phyloP scores from a whole-genome alignment of 2,797 vertebrate genomes.

The Brachyalestes nurse region DNA sequence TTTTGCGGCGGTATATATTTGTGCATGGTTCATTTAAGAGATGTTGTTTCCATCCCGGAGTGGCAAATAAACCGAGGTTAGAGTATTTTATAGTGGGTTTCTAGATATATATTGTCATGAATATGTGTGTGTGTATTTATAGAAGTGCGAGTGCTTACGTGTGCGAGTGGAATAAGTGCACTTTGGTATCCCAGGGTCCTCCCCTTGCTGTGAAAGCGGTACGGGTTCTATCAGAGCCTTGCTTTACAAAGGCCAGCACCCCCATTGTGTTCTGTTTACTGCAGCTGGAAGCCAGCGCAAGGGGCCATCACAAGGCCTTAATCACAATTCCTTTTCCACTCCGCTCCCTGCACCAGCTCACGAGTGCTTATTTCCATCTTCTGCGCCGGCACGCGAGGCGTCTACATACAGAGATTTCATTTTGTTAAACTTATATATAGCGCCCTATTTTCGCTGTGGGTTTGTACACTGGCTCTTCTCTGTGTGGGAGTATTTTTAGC shows the following conservation, averaged over 20 bases:
- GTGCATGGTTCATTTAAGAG: slow-evolving; percentile 13
- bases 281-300: slow-evolving; percentile 23
- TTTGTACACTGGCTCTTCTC: not conserved
- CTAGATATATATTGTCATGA: not conserved
- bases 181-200: slow-evolving; percentile 32
- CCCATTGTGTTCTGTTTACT: slow-evolving; percentile 41
- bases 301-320: not conserved
- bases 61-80: slow-evolving; percentile 1
- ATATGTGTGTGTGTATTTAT: not conserved
- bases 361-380: slow-evolving; percentile 21
- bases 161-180: not conserved
- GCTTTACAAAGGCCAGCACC: slow-evolving; percentile 45
- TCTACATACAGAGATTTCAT: slow-evolving; percentile 12
- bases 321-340: slow-evolving; percentile 5
- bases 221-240: slow-evolving; percentile 28
- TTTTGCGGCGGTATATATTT: not conserved
- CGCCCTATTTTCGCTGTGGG: not conserved
- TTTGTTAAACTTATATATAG: slow-evolving; percentile 1
- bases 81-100: not conserved
- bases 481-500: not conserved
- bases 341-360: not conserved
- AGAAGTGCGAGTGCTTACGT: too few species aligned
- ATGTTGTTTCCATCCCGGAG: not conserved
- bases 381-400: not conserved
- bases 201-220: slow-evolving; percentile 1